phyloP scores from a whole-genome alignment of 2,888 invertebrate genomes.

The Apoda limacodes region DNA sequence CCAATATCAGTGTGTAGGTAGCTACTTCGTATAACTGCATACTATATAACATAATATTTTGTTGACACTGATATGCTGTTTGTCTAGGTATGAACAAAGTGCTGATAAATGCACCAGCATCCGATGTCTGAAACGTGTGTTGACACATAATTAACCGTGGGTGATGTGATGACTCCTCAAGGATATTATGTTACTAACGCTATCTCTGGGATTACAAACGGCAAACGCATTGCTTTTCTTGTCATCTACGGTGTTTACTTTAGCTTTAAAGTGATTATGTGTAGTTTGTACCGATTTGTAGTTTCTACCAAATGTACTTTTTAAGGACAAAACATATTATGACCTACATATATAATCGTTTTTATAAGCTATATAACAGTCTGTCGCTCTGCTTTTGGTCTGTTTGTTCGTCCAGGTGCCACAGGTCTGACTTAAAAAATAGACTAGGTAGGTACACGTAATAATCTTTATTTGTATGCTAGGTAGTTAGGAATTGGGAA shows the following conservation, averaged over 20 bases:
- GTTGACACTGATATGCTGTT: constrained; percentile 21
- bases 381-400: too few species aligned
- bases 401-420: too few species aligned
- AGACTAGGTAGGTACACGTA: too few species aligned
- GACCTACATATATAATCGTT: neutral
- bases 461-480: too few species aligned
- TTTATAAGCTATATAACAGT: constrained; percentile 3
- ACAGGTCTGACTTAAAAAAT: too few species aligned
- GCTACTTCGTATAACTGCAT: neutral
- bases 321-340: constrained; percentile 11
- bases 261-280: constrained; percentile 28
- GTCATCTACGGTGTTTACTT: constrained; percentile 27
- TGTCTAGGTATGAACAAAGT: too few species aligned
- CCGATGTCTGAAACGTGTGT: constrained; percentile 41
- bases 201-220: constrained; percentile 33
- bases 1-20: constrained; percentile 1
- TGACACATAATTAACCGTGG: constrained; percentile 44
- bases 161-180: constrained; percentile 44
- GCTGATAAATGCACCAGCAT: constrained; percentile 33
- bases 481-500: too few species aligned
- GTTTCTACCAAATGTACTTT: constrained; percentile 2
- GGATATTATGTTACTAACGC: constrained; percentile 45
- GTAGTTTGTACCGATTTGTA: constrained; percentile 29
- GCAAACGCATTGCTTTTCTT: constrained; percentile 27
- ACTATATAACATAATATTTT: constrained; percentile 12